phyloP scores from a whole-genome alignment of 2,888 invertebrate species.

The Neoaliturus tenellus region DNA sequence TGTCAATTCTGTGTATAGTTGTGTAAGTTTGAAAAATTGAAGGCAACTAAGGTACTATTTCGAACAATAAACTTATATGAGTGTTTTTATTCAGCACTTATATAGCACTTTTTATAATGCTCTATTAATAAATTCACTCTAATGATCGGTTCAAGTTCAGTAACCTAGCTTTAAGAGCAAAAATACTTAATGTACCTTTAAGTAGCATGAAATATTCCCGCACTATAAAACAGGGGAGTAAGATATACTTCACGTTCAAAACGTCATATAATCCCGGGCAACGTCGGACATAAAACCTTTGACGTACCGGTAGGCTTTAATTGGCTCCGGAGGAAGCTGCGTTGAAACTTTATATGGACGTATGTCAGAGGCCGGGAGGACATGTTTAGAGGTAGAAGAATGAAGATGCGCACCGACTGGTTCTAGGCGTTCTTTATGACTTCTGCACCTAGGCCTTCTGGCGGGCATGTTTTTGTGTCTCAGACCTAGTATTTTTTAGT shows the following conservation, averaged over 20 bases:
- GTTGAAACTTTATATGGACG: constrained; percentile 30
- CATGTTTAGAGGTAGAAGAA: neutral
- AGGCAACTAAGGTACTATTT: too few relatives aligned
- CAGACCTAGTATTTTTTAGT: too few relatives aligned
- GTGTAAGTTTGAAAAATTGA: too few relatives aligned
- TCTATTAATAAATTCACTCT: too few relatives aligned
- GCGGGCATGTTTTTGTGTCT: neutral
- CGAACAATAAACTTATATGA: too few relatives aligned
- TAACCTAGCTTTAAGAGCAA: too few relatives aligned
- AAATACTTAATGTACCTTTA: neutral
- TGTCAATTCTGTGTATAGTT: too few relatives aligned
- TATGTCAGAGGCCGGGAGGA: constrained; percentile 1
- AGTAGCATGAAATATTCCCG: neutral
- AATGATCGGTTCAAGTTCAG: too few relatives aligned
- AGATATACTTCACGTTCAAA: neutral
- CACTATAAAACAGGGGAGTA: neutral
- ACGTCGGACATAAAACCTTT: neutral
- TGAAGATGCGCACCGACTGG: neutral
- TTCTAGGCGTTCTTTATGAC: neutral
- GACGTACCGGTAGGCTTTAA: neutral
- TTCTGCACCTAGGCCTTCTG: neutral
- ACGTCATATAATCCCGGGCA: neutral
- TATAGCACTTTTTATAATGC: too few relatives aligned
- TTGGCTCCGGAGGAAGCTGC: neutral
- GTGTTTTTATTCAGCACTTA: too few relatives aligned